A percentile compares a stretch with the other conserved stretches of the same genome.
These are phyloP conservation scores for human DNA, from an alignment of 2,113 vertebrate species.

Conservation along the genomic window DNA sequence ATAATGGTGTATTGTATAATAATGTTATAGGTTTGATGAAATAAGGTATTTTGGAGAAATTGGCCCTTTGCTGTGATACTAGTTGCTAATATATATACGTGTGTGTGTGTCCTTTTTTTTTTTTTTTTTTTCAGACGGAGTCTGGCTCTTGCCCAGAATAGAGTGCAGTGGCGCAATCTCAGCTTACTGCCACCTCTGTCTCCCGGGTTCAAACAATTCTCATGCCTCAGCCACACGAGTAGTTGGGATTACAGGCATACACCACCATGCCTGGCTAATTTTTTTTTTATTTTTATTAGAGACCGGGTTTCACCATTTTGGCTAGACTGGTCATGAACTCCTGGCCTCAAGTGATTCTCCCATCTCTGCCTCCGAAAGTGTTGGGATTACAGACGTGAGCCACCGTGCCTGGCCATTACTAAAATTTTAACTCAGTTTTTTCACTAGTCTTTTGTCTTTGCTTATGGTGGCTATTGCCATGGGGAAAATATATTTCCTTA, in stretches of 20 bases:
- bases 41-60: background rate
- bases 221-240: background rate
- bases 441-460: background rate
- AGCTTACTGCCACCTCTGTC: background rate
- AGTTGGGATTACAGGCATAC: background rate
- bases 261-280: background rate
- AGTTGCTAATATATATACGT: background rate
- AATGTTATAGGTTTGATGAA: slow-evolving; percentile 18
- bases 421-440: slow-evolving; percentile 29
- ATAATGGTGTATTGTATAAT: background rate
- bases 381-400: background rate
- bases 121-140: too few relatives aligned
- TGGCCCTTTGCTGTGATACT: background rate
- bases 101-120: too few relatives aligned
- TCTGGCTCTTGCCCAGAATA: background rate
- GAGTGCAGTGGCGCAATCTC: background rate
- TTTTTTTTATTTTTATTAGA: background rate
- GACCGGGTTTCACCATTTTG: background rate
- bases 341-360: background rate
- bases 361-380: background rate
- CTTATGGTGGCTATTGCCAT: background rate
- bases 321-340: background rate
- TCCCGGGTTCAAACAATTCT: background rate
- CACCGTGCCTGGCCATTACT: background rate
- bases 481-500: background rate